phyloP scores from a whole-genome alignment of 2,797 vertebrate genomes.

The Ceyx erithaca region DNA sequence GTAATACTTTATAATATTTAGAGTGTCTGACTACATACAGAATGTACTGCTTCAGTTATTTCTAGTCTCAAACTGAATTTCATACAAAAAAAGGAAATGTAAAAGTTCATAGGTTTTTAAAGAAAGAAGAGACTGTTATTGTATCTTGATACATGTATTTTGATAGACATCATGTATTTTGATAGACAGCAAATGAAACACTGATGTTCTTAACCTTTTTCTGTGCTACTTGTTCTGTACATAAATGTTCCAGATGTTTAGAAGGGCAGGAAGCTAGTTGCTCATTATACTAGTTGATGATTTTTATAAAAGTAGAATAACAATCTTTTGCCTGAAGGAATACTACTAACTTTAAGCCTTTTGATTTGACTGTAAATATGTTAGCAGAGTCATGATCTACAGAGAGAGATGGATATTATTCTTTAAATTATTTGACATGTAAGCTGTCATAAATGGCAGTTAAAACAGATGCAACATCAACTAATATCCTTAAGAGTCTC shows the following conservation, averaged over 20 bases:
- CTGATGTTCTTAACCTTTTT: background rate
- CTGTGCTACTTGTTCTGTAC: background rate
- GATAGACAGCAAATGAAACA: rapidly evolving
- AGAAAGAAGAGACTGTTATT: background rate
- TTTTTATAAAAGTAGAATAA: background rate
- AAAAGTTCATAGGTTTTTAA: background rate
- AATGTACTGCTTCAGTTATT: background rate
- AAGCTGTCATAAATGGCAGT: background rate
- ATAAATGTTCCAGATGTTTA: background rate
- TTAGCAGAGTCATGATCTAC: background rate
- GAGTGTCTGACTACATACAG: background rate
- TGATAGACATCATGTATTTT: background rate
- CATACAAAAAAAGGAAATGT: background rate
- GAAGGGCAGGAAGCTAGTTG: background rate
- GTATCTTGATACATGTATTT: too few species aligned
- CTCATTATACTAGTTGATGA: background rate
- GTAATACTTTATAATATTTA: background rate
- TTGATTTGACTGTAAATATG: background rate
- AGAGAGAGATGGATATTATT: background rate
- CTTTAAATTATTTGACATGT: background rate
- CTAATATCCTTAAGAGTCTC: background rate
- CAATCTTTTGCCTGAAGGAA: background rate
- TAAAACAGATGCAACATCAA: background rate
- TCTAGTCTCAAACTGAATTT: background rate
- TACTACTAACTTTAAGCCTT: background rate